Base-by-base conservation (phyloP, 2,113 vertebrate genomes). In the Corvus cornix region DNA sequence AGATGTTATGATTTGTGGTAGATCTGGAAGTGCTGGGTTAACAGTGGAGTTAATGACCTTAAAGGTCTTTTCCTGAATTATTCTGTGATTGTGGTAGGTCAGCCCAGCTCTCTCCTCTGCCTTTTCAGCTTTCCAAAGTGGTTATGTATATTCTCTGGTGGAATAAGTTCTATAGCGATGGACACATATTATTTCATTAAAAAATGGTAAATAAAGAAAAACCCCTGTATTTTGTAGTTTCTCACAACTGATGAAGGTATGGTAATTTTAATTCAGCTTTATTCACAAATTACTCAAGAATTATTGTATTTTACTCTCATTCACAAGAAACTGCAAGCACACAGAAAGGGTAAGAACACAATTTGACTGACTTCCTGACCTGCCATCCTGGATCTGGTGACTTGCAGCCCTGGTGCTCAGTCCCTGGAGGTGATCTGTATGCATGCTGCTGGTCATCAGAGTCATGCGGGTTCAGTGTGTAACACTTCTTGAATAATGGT, bases 141-240 rank as follows among this genome's bases (percentile, higher is more conserved):
- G 5, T 35, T 78, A 13, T 11, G 5, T 33, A 5, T 72, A 44
- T 63, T 70, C 59, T 6, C 18, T 37, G 10, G 26, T 55, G 19
- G 30, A 87, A 59, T 27, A 85, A 64, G 7, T 49, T 73, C n/a
- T 48, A 30, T 68, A 83, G 21, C 1, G 4, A 63, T 6, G 3
- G 8, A 17, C 8, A 30, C 1, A 11, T 28, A 53, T 37, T 70
- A 75, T 55, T 59, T 46, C 0, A 39, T 58, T 8, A 39, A 55
- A 86, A 89, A 79, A 64, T 26, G 7, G 8, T n/a, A 92, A 87
- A 88, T 48, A 44, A 87, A 56, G 48, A 33, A 59, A 90, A 68
- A 10, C 2, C 1, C 4, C 9, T 16, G 7, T 43, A 7, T 46
- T 79, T 90, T 76, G 6, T 86, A 16, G 9, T 73, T 76, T 63